Evolutionary conservation across 2,888 invertebrate species (phyloP).

Genomic region (Aplocera efformata): DNA sequence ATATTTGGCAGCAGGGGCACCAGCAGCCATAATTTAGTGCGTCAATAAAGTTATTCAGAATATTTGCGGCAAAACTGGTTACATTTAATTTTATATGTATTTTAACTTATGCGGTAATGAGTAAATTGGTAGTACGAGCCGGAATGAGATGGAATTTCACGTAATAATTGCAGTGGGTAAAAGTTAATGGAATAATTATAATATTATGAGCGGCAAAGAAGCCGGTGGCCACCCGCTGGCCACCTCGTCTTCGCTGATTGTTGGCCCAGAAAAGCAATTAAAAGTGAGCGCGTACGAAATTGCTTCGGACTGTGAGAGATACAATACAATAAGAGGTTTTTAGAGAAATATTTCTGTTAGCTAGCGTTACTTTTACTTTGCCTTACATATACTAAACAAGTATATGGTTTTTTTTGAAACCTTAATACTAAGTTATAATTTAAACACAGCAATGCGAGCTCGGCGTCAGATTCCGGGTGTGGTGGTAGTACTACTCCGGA

Average conservation of each 20-base stretch:
- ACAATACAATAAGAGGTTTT: slow-evolving; percentile 31
- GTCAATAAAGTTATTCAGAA: neutral
- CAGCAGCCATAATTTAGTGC: no score
- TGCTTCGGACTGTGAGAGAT: slow-evolving; percentile 55
- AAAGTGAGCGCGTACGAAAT: slow-evolving; percentile 64
- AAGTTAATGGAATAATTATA: slow-evolving; percentile 79
- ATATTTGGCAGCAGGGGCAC: no score
- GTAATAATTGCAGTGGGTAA: slow-evolving; percentile 67
- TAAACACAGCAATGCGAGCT: no score
- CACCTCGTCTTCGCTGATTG: slow-evolving; percentile 61
- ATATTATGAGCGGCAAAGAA: slow-evolving; percentile 67
- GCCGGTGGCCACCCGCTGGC: slow-evolving; percentile 75
- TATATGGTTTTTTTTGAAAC: no score
- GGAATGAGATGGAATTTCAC: slow-evolving; percentile 58
- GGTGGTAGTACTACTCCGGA: no score
- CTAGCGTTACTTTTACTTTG: neutral
- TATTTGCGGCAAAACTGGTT: neutral
- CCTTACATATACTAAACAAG: no score
- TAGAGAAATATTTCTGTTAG: slow-evolving; percentile 2
- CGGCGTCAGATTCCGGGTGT: no score
- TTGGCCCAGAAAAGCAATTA: slow-evolving; percentile 75
- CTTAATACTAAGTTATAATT: no score
- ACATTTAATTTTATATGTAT: slow-evolving; percentile 10
- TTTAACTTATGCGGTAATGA: slow-evolving; percentile 15
- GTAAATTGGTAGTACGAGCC: slow-evolving; percentile 35